Evolutionary conservation across 1,140 invertebrate species (phyloP).

Genomic region (Microplitis demolitor): DNA sequence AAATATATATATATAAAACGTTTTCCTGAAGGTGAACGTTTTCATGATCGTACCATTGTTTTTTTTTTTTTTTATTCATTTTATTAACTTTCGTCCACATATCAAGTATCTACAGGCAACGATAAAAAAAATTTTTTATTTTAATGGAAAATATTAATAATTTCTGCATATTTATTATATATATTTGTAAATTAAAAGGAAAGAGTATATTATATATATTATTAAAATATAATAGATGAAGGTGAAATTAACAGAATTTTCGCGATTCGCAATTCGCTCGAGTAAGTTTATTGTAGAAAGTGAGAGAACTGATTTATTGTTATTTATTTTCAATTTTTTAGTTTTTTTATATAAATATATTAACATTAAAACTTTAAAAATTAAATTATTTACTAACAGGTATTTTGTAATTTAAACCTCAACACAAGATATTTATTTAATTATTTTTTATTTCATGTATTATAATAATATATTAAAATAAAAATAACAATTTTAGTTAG

Average conservation of each 20-base stretch:
- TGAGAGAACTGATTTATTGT: slow-evolving; percentile 24
- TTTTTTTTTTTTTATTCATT: slow-evolving; percentile 5
- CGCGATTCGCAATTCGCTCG: slow-evolving; percentile 5
- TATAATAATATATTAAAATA: no score
- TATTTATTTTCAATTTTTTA: background rate
- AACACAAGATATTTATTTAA: no score
- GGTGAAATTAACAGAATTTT: slow-evolving; percentile 21
- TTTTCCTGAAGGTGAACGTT: background rate
- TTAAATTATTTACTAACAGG: no score
- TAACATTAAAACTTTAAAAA: no score
- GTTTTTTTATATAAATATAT: no score
- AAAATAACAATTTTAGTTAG: no score
- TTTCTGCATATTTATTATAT: no score
- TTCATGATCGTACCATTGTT: slow-evolving; percentile 6
- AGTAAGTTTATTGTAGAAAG: slow-evolving; percentile 27
- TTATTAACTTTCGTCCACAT: background rate
- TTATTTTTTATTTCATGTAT: no score
- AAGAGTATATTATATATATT: background rate
- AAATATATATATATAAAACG: background rate
- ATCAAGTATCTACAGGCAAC: no score
- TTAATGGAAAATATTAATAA: no score
- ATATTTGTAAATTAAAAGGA: background rate
- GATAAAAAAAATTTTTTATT: no score
- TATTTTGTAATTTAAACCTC: no score
- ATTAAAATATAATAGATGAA: slow-evolving; percentile 3